Base-by-base conservation (phyloP, 2,888 invertebrate genomes). In the Eretmocerus hayati region DNA sequence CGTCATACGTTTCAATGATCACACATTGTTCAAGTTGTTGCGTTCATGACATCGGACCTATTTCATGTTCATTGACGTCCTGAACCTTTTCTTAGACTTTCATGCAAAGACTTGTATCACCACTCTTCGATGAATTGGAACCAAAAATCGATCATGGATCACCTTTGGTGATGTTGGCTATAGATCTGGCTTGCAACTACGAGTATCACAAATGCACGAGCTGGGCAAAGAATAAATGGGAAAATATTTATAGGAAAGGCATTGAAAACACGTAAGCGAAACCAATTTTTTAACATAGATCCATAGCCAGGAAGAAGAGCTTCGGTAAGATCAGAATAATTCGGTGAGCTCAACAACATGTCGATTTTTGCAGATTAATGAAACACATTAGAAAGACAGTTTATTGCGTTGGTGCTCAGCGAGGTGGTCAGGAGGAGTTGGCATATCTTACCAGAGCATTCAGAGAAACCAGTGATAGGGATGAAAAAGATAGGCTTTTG, bases 81-180 rank as follows among this genome's bases (percentile, higher is more conserved):
- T n/a, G n/a, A n/a, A n/a, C n/a, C n/a, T n/a, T n/a, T n/a, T 58
- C 61, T 8, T 42, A 67, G 68, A 58, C 62, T 39, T 65, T 58
- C 33, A 58, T 63, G 57, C 48, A 57, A 13, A 55, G 53, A 11
- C 62, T 63, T 39, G 54, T 65, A 3, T 58, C 65, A 1, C 54
- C 51, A 13, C 52, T 68, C 5, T 67, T 61, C 35, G 51, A 47
- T 6, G 59, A 62, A 46, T 51, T 58, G n/a, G 58, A 58, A 8
- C 19, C 43, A 9, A 38, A 54, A 42, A 46, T 58, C 40, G 16
- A 54, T 4, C 58, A 62, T 19, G 66, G 65, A 30, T 57, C 58
- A 3, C 57, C 56, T 22, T 35, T 68, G 31, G 61, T 60, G 11
- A 48, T 60, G 48, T 52, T 63, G 2, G 59, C 63, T 4, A 50